These are phyloP conservation scores for Cantharis lateralis DNA, from an alignment of 2,888 invertebrate genomes.

Conservation along the genomic window DNA sequence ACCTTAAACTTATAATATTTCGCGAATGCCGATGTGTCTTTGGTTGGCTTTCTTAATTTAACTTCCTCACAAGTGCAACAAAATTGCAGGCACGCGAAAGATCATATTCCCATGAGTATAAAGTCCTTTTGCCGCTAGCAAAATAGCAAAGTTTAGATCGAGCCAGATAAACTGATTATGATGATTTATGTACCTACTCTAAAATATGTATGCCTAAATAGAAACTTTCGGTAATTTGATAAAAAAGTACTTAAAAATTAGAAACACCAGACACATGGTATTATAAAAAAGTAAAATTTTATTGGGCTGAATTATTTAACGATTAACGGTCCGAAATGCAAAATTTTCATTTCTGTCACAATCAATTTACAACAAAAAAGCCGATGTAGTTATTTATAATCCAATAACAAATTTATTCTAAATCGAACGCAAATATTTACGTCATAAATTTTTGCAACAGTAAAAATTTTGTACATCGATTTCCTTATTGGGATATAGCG, in stretches of 20 bases:
- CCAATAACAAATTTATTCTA: background rate
- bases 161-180: conserved; percentile 53
- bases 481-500: background rate
- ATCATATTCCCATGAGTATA: conserved; percentile 41
- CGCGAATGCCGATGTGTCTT: background rate
- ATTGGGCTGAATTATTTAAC: background rate
- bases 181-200: conserved; percentile 49
- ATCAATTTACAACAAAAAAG: background rate
- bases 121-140: conserved; percentile 39
- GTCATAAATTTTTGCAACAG: background rate
- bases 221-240: background rate
- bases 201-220: conserved; percentile 43
- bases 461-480: background rate
- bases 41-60: background rate
- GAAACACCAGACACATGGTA: background rate
- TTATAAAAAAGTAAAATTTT: background rate
- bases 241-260: background rate
- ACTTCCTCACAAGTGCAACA: conserved; percentile 2
- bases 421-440: background rate
- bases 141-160: conserved; percentile 53
- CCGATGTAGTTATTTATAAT: background rate
- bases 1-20: background rate
- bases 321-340: background rate
- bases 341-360: background rate
- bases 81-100: conserved; percentile 34